Conservation (phyloP, 2,797 vertebrate species). For the Apodemus agrarius region DNA sequence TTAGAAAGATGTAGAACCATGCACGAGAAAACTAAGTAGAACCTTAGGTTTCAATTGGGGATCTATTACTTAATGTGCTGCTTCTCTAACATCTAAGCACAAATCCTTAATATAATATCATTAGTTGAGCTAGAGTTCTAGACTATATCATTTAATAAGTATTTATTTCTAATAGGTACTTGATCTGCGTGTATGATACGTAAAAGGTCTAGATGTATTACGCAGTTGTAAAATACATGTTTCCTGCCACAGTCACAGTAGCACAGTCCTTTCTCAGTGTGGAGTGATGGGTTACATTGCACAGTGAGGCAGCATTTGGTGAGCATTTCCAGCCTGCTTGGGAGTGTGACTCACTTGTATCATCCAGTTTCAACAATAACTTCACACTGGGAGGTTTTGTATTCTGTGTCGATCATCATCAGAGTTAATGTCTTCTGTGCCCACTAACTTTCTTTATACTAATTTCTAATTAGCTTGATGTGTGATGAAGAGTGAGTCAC, state of each 20-base stretch:
- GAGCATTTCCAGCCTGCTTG: neutral
- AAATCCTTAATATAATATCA: neutral
- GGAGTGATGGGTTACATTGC: neutral
- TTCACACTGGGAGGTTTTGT: slow-evolving; percentile 1
- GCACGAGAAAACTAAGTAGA: neutral
- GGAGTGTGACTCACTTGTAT: neutral
- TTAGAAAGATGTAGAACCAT: neutral
- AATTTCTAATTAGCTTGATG: slow-evolving; percentile 36
- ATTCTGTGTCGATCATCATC: neutral
- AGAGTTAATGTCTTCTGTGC: neutral
- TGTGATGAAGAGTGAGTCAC: slow-evolving; percentile 27
- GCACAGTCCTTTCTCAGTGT: neutral
- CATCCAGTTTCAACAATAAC: neutral
- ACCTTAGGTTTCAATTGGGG: neutral
- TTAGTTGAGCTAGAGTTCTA: neutral
- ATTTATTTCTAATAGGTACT: slow-evolving; percentile 16
- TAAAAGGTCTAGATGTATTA: neutral
- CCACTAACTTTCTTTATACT: slow-evolving; percentile 14
- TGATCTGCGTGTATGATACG: neutral
- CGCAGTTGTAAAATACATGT: neutral
- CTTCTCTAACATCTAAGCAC: neutral
- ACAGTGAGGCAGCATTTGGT: neutral
- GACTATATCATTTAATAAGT: neutral
- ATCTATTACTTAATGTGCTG: neutral
- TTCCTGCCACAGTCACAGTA: neutral